Evolutionary conservation across 1,140 invertebrate species (phyloP).

Genomic region (Drosophila kikkawai): DNA sequence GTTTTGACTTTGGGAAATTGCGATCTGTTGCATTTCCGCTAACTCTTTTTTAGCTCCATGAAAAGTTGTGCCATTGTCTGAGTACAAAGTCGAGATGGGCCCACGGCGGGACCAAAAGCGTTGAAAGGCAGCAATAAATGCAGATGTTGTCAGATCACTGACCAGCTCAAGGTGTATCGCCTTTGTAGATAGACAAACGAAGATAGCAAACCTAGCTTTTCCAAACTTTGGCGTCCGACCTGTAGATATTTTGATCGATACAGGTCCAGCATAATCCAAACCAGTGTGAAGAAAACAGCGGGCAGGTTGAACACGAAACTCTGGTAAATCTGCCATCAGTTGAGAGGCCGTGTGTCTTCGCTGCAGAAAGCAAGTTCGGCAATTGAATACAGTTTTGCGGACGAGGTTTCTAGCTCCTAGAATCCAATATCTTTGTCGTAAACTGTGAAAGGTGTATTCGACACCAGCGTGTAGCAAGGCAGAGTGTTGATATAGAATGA

Average conservation of each 20-base stretch:
- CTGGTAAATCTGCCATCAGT: background rate
- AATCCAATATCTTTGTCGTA: too few relatives aligned
- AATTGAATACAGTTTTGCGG: background rate
- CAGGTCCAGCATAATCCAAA: constrained; percentile 4
- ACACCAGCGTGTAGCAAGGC: too few relatives aligned
- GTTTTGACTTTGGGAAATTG: background rate
- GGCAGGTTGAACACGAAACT: background rate
- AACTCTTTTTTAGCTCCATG: constrained; percentile 1
- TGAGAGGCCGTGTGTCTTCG: background rate
- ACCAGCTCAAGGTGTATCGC: too few relatives aligned
- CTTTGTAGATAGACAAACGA: too few relatives aligned
- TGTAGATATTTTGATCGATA: background rate
- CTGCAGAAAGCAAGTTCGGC: background rate
- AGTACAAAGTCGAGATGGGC: background rate
- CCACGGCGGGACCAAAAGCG: background rate
- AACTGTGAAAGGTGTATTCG: too few relatives aligned
- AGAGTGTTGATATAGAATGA: too few relatives aligned
- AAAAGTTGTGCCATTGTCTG: constrained; percentile 1
- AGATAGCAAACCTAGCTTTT: too few relatives aligned
- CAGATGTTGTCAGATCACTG: too few relatives aligned
- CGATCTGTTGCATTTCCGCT: background rate
- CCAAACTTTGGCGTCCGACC: constrained; percentile 1
- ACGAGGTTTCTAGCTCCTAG: too few relatives aligned
- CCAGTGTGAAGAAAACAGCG: background rate
- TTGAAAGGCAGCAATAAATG: background rate